Evolutionary conservation across 2,888 invertebrate genomes (phyloP).

Genomic region (Odontocolon sp.): DNA sequence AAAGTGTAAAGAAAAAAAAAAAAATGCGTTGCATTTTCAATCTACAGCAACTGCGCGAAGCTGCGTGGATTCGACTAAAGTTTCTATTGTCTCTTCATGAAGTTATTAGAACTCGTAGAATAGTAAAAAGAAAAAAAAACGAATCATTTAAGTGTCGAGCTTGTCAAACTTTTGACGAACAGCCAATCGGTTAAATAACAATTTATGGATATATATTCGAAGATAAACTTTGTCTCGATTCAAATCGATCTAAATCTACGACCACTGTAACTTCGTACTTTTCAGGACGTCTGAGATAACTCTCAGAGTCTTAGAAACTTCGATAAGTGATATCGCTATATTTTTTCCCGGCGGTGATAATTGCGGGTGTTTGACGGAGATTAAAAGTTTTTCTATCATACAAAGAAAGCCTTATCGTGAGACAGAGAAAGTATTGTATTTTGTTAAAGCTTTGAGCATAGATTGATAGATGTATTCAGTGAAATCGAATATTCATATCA

Average conservation of each 20-base stretch:
- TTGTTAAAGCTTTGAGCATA: conserved; percentile 52
- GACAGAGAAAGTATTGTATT: conserved; percentile 43
- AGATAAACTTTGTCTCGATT: neutral
- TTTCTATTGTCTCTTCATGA: neutral
- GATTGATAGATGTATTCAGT: conserved; percentile 45
- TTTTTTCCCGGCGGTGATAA: conserved; percentile 1
- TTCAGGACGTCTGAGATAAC: conserved; percentile 6
- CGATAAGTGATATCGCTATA: conserved; percentile 2
- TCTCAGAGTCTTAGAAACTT: neutral
- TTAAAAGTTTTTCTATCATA: conserved; percentile 41
- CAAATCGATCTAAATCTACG: conserved; percentile 11
- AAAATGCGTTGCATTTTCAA: conserved; percentile 12
- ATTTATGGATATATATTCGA: neutral
- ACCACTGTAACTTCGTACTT: conserved; percentile 31
- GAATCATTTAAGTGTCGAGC: neutral
- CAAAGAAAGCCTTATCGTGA: conserved; percentile 32
- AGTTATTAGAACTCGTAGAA: neutral
- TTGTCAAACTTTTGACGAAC: neutral
- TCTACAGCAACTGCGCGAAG: neutral
- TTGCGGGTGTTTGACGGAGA: conserved; percentile 9
- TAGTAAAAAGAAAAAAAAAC: neutral
- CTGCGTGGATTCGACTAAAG: neutral
- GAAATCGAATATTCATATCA: conserved; percentile 54
- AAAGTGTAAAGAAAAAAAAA: conserved; percentile 33
- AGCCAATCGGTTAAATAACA: neutral